These are phyloP conservation scores for Catocala sponsa DNA, from an alignment of 2,888 invertebrate species.

Conservation along the genomic window DNA sequence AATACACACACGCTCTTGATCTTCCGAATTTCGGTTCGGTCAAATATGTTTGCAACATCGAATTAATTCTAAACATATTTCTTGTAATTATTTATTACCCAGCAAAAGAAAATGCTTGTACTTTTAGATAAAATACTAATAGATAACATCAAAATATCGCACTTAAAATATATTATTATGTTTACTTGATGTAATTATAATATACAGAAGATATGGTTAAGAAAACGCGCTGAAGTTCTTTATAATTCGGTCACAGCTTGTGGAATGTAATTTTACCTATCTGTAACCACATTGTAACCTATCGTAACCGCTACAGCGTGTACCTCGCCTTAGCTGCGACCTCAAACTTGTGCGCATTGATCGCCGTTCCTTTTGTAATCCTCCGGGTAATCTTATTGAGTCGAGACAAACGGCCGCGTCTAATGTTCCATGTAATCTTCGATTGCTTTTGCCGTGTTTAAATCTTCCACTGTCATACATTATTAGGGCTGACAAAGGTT, in stretches of 20 bases:
- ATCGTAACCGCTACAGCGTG: not conserved
- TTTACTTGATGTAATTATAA: too few relatives aligned
- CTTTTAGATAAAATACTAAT: too few relatives aligned
- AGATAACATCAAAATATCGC: too few relatives aligned
- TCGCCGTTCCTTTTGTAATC: conserved; percentile 63
- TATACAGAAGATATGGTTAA: too few relatives aligned
- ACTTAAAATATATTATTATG: too few relatives aligned
- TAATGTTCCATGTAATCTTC: conserved; percentile 59
- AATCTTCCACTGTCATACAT: conserved; percentile 37
- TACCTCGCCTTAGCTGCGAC: conserved; percentile 61
- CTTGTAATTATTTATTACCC: too few relatives aligned
- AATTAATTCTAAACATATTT: too few relatives aligned
- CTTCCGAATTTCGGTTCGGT: not conserved
- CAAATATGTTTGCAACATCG: too few relatives aligned
- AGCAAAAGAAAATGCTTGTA: too few relatives aligned
- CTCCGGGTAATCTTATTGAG: conserved; percentile 65
- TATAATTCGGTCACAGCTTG: too few relatives aligned
- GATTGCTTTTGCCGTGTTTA: conserved; percentile 41
- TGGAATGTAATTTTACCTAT: not conserved
- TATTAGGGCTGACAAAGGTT: conserved; percentile 6
- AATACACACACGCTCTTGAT: not conserved
- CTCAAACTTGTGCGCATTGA: conserved; percentile 57
- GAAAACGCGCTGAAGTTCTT: too few relatives aligned
- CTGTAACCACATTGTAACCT: not conserved
- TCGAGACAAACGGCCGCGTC: conserved; percentile 61